These are phyloP conservation scores for Pocota personata DNA, from an alignment of 2,888 invertebrate species.

Conservation along the genomic window DNA sequence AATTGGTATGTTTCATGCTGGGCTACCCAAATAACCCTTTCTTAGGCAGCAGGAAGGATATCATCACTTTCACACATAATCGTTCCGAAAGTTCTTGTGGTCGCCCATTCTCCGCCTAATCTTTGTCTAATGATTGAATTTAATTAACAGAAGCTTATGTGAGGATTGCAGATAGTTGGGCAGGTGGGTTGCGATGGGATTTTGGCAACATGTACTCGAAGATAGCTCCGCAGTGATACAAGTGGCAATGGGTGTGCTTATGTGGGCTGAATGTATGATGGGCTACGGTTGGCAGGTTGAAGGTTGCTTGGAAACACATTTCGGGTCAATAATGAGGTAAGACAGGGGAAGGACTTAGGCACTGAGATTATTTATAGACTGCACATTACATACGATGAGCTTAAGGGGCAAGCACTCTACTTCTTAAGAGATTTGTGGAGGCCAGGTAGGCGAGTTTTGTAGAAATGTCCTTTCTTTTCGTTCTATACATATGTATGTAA, in stretches of 20 bases:
- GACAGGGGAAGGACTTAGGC: not conserved
- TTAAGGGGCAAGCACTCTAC: not conserved
- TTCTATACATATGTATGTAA: too few species aligned
- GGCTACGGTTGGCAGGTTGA: constrained; percentile 3
- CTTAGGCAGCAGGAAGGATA: constrained; percentile 29
- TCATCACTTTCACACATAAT: constrained; percentile 64
- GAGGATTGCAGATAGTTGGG: constrained; percentile 35
- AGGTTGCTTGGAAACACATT: constrained; percentile 39
- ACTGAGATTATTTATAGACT: not conserved
- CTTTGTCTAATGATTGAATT: constrained; percentile 72
- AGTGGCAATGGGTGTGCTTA: constrained; percentile 29
- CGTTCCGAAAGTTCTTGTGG: constrained; percentile 48
- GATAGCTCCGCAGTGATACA: not conserved
- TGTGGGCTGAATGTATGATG: constrained; percentile 40
- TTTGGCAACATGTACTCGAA: not conserved
- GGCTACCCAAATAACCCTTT: constrained; percentile 59
- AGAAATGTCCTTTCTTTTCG: too few species aligned
- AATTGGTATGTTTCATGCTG: constrained; percentile 53
- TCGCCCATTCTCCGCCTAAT: constrained; percentile 55
- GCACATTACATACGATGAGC: not conserved
- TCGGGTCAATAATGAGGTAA: constrained; percentile 46
- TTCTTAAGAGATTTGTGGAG: too few species aligned
- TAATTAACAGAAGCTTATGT: constrained; percentile 73
- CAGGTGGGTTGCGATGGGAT: not conserved
- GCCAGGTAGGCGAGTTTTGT: too few species aligned